phyloP scores from a whole-genome alignment of 2,113 vertebrate genomes.

The Stigmatopora nigra region DNA sequence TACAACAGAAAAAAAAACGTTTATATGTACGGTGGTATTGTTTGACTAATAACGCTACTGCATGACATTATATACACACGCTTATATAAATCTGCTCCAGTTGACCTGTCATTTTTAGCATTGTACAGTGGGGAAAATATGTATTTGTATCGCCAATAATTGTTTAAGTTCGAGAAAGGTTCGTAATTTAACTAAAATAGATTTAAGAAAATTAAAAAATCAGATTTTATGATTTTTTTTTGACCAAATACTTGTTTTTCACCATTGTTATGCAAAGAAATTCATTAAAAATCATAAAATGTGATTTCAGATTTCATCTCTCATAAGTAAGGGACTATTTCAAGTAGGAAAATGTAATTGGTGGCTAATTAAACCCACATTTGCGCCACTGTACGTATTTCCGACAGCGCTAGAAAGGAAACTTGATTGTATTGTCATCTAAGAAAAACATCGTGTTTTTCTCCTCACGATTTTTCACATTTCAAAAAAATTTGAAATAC shows the following conservation, averaged over 20 bases:
- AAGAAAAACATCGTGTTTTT: constrained; percentile 67
- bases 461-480: constrained; percentile 27
- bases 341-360: no score
- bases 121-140: constrained; percentile 48
- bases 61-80: constrained; percentile 99
- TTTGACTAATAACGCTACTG: constrained; percentile 93
- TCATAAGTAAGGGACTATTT: no score
- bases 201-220: no score
- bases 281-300: no score
- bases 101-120: constrained; percentile 53
- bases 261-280: no score
- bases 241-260: no score
- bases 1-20: constrained; percentile 58
- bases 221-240: no score
- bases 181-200: no score
- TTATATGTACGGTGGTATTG: constrained; percentile 76
- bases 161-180: no score
- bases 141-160: no score
- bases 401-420: constrained; percentile 81
- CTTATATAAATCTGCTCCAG: constrained; percentile 67
- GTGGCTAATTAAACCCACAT: no score
- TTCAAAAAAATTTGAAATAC: constrained; percentile 65
- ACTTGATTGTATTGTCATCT: constrained; percentile 80
- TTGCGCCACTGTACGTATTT: constrained; percentile 33
- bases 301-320: no score